Base-by-base conservation (phyloP, 2,797 vertebrate species). In the Acrossocheilus wenchowensis region DNA sequence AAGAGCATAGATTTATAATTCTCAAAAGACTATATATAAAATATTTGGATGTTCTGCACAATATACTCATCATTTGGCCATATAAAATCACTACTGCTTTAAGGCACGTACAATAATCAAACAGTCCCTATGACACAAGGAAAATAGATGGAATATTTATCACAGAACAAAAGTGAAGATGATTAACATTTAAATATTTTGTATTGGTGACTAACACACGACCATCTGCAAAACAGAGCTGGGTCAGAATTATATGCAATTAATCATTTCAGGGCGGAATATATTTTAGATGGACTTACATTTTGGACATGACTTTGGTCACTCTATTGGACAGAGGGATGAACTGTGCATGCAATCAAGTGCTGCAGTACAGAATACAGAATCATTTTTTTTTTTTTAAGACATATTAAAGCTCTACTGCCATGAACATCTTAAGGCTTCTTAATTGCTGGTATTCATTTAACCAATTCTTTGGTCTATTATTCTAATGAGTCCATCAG, bases 381-480 rank as follows among this genome's bases (percentile, higher is more conserved):
- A 15, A 75, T 21, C 19, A 75, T 30, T 30, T 30, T 30, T 30
- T 30, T 30, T 30, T 30, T 23, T 66, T 68, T 77, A 78, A 54
- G 66, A 60, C 3, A 26, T 7, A 52, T 54, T 71, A 41, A 71
- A 72, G 23, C 36, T 78, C 3, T 48, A 21, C 19, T 60, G 71
- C 36, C 23, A 41, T 30, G 5, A 41, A 39, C 50, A 26, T 82
- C 19, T 23, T n/a, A 57, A 72, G 17, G 36, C 50, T 45, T 48
- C 12, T n/a, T 39, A 78, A 41, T 26, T 34, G 45, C 39, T 69
- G 21, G n/a, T 43, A 21, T 60, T 73, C 8, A 23, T n/a, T 5
- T 10, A 11, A 78, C 2, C 17, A 10, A 5, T 85, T 78, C 77
- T 86, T 86, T 74, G 54, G 84, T 81, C 41, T 36, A 9, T 30